Percentiles rank a stretch among this genome's conserved stretches.
Conservation (phyloP, 2,797 vertebrate genomes). For the Enteromius anoplus region DNA sequence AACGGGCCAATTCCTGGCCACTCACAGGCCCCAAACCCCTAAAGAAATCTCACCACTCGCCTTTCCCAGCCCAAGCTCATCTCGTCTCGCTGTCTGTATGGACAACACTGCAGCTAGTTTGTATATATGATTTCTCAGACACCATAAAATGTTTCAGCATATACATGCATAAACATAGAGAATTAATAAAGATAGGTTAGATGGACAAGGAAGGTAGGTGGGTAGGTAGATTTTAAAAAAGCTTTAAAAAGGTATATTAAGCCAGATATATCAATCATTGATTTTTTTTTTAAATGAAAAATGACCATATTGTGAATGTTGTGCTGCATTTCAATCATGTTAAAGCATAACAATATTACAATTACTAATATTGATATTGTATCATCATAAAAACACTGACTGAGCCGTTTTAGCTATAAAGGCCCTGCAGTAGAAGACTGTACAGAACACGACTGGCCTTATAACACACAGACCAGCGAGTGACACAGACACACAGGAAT, state of each 20-base stretch:
- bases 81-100: conserved; percentile 8
- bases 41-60: conserved; percentile 39
- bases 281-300: too few species aligned
- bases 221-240: too few species aligned
- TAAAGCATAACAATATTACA: background rate
- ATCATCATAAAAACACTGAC: background rate
- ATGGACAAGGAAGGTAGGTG: too few species aligned
- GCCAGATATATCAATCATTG: too few species aligned
- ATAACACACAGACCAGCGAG: background rate
- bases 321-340: too few species aligned
- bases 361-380: background rate
- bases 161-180: background rate
- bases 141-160: background rate
- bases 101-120: background rate
- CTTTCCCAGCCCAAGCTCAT: conserved; percentile 34
- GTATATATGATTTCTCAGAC: background rate
- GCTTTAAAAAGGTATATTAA: too few species aligned
- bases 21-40: conserved; percentile 43
- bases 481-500: conserved; percentile 13
- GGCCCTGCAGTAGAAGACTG: conserved; percentile 4
- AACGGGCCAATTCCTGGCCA: conserved; percentile 11
- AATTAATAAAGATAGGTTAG: background rate
- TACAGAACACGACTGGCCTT: conserved; percentile 31
- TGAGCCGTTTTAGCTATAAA: background rate
- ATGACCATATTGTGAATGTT: too few species aligned